Base-by-base conservation (phyloP, 2,113 vertebrate genomes). In the Bombycilla garrulus region DNA sequence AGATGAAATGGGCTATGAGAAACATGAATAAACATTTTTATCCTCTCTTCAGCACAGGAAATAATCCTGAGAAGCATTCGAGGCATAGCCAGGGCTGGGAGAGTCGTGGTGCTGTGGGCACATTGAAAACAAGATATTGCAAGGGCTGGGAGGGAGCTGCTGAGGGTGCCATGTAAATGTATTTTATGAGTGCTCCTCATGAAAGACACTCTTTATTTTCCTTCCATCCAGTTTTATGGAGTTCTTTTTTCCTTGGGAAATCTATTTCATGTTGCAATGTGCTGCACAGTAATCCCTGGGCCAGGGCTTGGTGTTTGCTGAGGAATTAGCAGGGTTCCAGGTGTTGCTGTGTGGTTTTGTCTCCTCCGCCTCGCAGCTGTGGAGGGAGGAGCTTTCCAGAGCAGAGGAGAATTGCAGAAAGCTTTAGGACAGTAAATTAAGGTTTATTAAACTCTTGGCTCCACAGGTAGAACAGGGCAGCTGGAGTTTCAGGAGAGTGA, bases 41-140 rank as follows among this genome's bases (percentile, higher is more conserved):
- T 23, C 12, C 2, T 28, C 14, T 17, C 2, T 72, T 73, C 45
- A 35, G 50, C 13, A 12, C 2, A 51, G 23, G 8, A 51, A 45
- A 45, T 54, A 21, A 81, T 26, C 54, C 40, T 47, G 40, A 57
- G 69, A 19, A 74, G 11, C 40, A 23, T 48, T 57, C 7, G 19
- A 29, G 58, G 35, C 24, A 7, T 8, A 47, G 44, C 20, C 13
- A 6, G 38, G 73, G 69, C 9, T 57, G 54, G n/a, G 8, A 67
- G 47, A 62, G 26, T n/a, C 0, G 0, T 71, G 28, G 51, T 5
- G 3, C 74, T 71, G 38, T 31, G 62, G 7, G 36, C 13, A 19
- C 1, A 0, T 1, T 10, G 48, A 28, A 50, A 50, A 20, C 28
- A n/a, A 25, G 36, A 12, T 47, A 8, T 44, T 2, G 2, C 28